Conservation (phyloP, 2,797 vertebrate species). For the Catamblyrhynchus diadema region DNA sequence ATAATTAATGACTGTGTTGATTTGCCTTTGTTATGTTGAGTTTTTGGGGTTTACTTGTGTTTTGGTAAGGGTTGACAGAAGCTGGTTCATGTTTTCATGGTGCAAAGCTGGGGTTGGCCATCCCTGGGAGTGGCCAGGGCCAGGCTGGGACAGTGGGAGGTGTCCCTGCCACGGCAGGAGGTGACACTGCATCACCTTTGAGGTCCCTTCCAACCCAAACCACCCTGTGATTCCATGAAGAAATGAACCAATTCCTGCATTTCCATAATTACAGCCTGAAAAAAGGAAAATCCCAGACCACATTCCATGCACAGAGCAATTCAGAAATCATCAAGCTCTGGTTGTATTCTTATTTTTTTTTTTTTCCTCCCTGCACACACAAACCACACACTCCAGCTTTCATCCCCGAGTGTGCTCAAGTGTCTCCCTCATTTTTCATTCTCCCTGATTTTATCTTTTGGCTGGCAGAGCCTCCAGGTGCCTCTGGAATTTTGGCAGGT, state of each 20-base stretch:
- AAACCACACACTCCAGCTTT: background rate
- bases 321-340: background rate
- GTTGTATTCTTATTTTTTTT: background rate
- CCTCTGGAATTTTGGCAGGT: background rate
- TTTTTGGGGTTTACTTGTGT: background rate
- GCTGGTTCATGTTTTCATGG: background rate
- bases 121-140: background rate
- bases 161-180: background rate
- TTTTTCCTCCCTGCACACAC: background rate
- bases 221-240: rapidly evolving
- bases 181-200: background rate
- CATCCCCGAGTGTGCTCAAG: background rate
- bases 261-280: background rate
- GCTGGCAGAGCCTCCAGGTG: background rate
- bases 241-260: background rate
- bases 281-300: background rate
- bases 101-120: background rate
- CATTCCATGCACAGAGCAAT: background rate
- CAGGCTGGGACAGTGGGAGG: background rate
- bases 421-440: background rate
- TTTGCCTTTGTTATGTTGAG: rapidly evolving
- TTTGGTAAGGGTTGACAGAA: background rate
- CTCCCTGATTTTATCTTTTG: background rate
- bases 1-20: background rate
- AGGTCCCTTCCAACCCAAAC: background rate